Evolutionary conservation across 2,113 vertebrate genomes (phyloP), one percentile per base, ranked within the genome.

Genomic region (Pollimyrus isidori): DNA sequence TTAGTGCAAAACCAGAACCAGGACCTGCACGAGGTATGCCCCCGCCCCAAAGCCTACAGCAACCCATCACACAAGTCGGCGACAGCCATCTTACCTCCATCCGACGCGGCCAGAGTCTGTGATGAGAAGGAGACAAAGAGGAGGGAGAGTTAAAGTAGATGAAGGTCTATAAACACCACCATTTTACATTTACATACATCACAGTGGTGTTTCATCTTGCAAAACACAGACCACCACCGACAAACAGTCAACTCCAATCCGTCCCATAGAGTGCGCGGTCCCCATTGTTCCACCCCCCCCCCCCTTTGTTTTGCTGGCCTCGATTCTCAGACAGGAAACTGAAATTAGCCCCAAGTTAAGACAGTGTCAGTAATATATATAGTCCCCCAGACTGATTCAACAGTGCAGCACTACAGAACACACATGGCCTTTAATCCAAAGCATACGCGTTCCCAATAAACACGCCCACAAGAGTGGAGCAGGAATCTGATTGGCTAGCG

Each of bases 91-190:
- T 96, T 92, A 97, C 96, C 96, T 96, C 96, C 96, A 87, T 97
- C 96, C 90, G 96, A 97, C 83, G 95, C 94, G 0, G 96, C 96
- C 93, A 95, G 94, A 84, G 93, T 95, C 96, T 97, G 94, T n/a
- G 5, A 52, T 90, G 88, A 92, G 93, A 35, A 91, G 35, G 23
- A 86, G n/a, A 92, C 48, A 88, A 2, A 86, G 49, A 30, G 62
- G n/a, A 69, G 62, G 62, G n/a, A 69, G 62, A 85, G 9, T 88
- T 48, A n/a, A 73, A 85, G 89, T 2, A 90, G 80, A 48, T 39
- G 21, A 49, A 42, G 42, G 21, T 56, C 23, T 35, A 86, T 13
- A 83, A 17, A 45, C 76, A 39, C 42, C 19, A 35, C 2, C 73
- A 80, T 80, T 80, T 4, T 9, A 76, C 11, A 58, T 58, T 58